phyloP scores from a whole-genome alignment of 2,888 invertebrate species.

The Heliconius charithonia region DNA sequence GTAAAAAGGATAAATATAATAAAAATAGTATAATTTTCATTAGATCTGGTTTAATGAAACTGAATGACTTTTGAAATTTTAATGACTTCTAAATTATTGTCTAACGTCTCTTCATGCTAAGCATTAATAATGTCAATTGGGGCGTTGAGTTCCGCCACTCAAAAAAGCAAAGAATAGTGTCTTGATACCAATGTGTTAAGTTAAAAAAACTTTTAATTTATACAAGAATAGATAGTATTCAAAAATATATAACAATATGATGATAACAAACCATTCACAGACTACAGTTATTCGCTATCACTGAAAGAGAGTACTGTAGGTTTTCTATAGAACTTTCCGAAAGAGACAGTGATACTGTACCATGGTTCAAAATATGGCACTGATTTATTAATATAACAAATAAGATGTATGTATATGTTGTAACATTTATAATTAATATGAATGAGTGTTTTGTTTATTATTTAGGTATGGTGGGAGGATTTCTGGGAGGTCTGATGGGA shows the following conservation, averaged over 20 bases:
- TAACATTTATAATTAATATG: slow-evolving; percentile 1
- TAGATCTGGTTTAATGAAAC: too few species aligned
- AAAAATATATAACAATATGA: background rate
- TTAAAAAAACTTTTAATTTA: background rate
- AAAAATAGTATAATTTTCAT: too few species aligned
- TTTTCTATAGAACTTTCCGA: slow-evolving; percentile 70
- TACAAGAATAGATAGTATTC: background rate
- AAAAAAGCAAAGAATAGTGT: too few species aligned
- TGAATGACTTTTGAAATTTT: too few species aligned
- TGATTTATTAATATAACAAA: slow-evolving; percentile 61
- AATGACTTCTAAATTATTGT: too few species aligned
- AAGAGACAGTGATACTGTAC: slow-evolving; percentile 66
- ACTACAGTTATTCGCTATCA: slow-evolving; percentile 68
- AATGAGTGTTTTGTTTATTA: background rate
- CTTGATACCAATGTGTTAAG: background rate
- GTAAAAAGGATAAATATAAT: too few species aligned
- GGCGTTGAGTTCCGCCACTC: too few species aligned
- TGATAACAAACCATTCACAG: slow-evolving; percentile 84
- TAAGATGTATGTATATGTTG: too few species aligned
- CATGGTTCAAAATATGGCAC: slow-evolving; percentile 81
- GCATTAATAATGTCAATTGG: too few species aligned
- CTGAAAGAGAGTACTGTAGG: slow-evolving; percentile 62
- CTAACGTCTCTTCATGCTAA: too few species aligned
- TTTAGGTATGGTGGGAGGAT: slow-evolving; percentile 72
- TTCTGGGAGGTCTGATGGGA: slow-evolving; percentile 71